Evolutionary conservation across 2,113 vertebrate species (phyloP).

Genomic region (Isurus oxyrinchus): DNA sequence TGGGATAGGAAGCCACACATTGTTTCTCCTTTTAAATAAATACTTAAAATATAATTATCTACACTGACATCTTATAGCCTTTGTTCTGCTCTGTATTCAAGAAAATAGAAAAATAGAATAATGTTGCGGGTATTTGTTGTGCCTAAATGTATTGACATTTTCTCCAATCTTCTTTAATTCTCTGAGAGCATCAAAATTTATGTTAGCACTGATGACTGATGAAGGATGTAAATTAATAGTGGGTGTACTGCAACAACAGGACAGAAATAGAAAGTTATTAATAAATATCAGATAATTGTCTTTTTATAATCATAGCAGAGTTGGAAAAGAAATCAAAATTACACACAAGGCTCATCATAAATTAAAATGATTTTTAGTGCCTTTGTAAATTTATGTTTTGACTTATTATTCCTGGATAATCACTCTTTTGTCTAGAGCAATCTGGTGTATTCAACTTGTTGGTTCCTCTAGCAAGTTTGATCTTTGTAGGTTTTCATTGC

Average conservation of each 20-base stretch:
- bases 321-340: background rate
- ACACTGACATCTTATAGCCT: background rate
- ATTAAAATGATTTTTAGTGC: background rate
- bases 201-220: background rate
- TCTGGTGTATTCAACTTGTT: background rate
- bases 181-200: background rate
- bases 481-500: background rate
- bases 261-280: background rate
- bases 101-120: background rate
- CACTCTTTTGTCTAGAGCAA: background rate
- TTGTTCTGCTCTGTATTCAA: background rate
- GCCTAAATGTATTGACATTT: background rate
- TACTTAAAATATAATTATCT: constrained; percentile 19
- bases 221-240: background rate
- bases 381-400: background rate
- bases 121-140: background rate
- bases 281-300: background rate
- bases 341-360: background rate
- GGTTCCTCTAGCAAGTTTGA: background rate
- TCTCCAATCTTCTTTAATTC: background rate
- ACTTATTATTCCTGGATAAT: background rate
- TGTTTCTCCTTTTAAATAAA: background rate
- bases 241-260: background rate
- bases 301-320: background rate
- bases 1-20: background rate